Base-by-base conservation (phyloP, 1,140 invertebrate species). In the Neodiprion virginianus region DNA sequence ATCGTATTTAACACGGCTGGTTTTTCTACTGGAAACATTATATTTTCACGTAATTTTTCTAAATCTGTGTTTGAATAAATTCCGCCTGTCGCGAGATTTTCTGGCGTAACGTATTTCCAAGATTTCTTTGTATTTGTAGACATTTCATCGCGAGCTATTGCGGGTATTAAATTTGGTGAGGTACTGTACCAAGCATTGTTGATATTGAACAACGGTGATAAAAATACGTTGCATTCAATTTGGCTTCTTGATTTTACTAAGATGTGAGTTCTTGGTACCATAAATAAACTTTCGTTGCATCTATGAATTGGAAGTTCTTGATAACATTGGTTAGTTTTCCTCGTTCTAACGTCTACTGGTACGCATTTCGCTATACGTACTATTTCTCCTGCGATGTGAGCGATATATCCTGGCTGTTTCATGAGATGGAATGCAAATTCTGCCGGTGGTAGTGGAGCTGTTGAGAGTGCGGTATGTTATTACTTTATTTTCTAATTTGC, bases 21-120 rank as follows among this genome's bases (percentile, higher is more conserved):
- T 61, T 72, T 72, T 17, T 72, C 71, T n/a, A 61, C 48, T 1
- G 71, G 49, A 21, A 72, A 72, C 71, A 72, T 72, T 23, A 72
- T 53, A 9, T 61, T 50, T 14, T 70, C 69, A 14, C 69, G n/a
- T 5, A 70, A 8, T 40, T 70, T 70, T 8, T 21, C 28, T 40
- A 70, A 1, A 14, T 70, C 69, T 40, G 1, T 11, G 14, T 21
- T 48, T 40, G 69, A 70, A 23, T 70, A 70, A 28, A 70, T 70
- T n/a, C 69, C 69, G 8, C 69, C 49, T 70, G n/a, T 4, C 17
- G 70, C 47, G 7, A 71, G 70, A 48, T 71, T 71, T 48, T 23
- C 70, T 17, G 40, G 10, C 10, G 47, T 11, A 1, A n/a, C 40
- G 48, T 71, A 71, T 48, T n/a, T 48, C 70, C 48, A 71, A 3